Evolutionary conservation across 2,888 invertebrate genomes (phyloP).

Genomic region (Xestia sexstrigata): DNA sequence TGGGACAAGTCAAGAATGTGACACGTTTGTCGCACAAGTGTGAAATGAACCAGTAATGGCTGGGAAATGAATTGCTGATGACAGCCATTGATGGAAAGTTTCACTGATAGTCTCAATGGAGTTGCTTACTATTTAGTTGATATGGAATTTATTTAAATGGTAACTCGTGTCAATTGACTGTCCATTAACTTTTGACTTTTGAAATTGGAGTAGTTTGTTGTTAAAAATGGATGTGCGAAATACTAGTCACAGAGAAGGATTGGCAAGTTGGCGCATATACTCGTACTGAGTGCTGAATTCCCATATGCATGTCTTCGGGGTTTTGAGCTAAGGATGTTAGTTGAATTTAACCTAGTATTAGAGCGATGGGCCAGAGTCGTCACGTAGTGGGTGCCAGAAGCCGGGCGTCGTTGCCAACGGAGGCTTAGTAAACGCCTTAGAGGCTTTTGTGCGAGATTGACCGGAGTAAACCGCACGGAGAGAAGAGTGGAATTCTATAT

Average conservation of each 20-base stretch:
- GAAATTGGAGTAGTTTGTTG: neutral
- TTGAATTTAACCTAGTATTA: neutral
- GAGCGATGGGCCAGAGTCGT: too few species aligned
- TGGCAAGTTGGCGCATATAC: neutral
- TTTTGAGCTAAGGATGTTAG: neutral
- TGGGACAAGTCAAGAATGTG: conserved; percentile 71
- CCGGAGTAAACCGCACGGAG: too few species aligned
- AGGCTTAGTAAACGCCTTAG: too few species aligned
- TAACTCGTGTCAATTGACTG: conserved; percentile 11
- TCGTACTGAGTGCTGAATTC: neutral
- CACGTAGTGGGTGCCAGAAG: too few species aligned
- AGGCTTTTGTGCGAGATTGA: too few species aligned
- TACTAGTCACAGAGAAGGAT: neutral
- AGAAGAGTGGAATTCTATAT: too few species aligned
- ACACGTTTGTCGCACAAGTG: conserved; percentile 65
- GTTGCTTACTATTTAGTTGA: neutral
- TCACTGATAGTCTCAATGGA: conserved; percentile 42
- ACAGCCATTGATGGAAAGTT: conserved; percentile 37
- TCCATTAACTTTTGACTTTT: neutral
- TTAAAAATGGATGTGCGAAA: neutral
- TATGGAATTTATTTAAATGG: neutral
- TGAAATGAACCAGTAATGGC: conserved; percentile 31
- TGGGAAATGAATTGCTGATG: conserved; percentile 50
- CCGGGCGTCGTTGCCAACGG: too few species aligned
- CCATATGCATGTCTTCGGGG: neutral